Evolutionary conservation across 2,888 invertebrate species (phyloP).

Genomic region (Habrosyne pyritoides): DNA sequence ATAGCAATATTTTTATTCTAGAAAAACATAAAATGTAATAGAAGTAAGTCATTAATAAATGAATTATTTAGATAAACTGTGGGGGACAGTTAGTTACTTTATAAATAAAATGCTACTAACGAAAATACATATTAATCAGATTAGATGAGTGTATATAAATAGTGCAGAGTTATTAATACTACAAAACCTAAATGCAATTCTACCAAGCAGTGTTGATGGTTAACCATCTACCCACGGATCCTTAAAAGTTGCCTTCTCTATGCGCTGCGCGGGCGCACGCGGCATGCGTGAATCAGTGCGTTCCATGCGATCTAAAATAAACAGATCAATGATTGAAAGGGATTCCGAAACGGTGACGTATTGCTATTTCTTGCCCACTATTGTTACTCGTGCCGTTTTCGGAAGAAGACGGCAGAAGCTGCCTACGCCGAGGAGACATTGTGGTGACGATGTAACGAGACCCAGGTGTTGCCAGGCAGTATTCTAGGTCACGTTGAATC

Average conservation of each 20-base stretch:
- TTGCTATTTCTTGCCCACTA: conserved; percentile 11
- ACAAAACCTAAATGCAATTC: too few species aligned
- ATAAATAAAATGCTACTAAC: too few species aligned
- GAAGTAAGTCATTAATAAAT: too few species aligned
- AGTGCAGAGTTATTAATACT: too few species aligned
- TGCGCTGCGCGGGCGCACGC: conserved; percentile 12
- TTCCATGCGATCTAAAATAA: conserved; percentile 39
- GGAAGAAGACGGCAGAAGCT: neutral
- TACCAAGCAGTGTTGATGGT: too few species aligned
- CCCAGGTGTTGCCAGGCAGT: conserved; percentile 1
- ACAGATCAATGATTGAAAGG: conserved; percentile 39
- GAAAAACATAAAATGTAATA: too few species aligned
- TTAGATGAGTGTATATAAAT: too few species aligned
- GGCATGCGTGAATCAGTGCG: conserved; percentile 46
- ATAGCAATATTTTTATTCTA: too few species aligned
- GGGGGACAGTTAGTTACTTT: too few species aligned
- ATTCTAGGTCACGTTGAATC: neutral
- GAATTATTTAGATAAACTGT: too few species aligned
- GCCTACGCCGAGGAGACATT: conserved; percentile 1
- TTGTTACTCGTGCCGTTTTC: conserved; percentile 15
- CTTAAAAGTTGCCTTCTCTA: conserved; percentile 9
- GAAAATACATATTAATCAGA: too few species aligned
- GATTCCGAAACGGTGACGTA: conserved; percentile 49
- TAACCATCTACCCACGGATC: neutral
- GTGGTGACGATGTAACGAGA: neutral